Evolutionary conservation across 2,113 vertebrate species (phyloP).

Genomic region (Myodes glareolus): DNA sequence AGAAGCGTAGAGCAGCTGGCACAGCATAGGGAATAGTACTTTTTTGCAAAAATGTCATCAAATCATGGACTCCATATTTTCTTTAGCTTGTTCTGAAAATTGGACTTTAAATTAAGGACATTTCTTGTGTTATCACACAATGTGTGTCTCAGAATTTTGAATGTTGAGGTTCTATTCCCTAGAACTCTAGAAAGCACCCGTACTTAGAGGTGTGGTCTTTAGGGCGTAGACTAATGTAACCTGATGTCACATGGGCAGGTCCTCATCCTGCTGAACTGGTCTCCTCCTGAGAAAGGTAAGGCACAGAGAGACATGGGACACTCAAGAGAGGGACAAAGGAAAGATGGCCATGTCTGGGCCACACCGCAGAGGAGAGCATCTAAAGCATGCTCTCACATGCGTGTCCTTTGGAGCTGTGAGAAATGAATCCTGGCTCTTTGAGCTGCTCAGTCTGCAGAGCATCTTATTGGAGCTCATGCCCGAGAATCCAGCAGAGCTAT

Average conservation of each 20-base stretch:
- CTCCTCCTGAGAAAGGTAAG: not conserved
- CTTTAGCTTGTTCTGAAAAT: not conserved
- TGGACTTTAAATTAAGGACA: not conserved
- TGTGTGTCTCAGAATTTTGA: not conserved
- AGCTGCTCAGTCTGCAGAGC: not conserved
- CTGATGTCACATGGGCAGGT: not conserved
- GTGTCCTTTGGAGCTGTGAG: not conserved
- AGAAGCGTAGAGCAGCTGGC: not conserved
- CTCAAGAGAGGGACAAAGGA: not conserved
- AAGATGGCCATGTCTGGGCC: not conserved
- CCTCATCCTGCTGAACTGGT: not conserved
- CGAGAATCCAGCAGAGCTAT: not conserved
- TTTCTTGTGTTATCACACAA: not conserved
- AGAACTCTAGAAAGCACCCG: not conserved
- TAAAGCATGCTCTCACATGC: not conserved
- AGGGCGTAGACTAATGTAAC: not conserved
- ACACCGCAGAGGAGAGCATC: not conserved
- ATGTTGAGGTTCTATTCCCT: not conserved
- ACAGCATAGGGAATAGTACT: not conserved
- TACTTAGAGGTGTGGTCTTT: not conserved
- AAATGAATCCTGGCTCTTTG: no score
- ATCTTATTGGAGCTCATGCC: not conserved
- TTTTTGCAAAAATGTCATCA: not conserved
- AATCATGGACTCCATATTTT: not conserved
- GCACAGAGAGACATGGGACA: not conserved